Evolutionary conservation across 1,140 invertebrate species (phyloP), one percentile per base, ranked within the genome.

Genomic region (Cyclargus thomasi): DNA sequence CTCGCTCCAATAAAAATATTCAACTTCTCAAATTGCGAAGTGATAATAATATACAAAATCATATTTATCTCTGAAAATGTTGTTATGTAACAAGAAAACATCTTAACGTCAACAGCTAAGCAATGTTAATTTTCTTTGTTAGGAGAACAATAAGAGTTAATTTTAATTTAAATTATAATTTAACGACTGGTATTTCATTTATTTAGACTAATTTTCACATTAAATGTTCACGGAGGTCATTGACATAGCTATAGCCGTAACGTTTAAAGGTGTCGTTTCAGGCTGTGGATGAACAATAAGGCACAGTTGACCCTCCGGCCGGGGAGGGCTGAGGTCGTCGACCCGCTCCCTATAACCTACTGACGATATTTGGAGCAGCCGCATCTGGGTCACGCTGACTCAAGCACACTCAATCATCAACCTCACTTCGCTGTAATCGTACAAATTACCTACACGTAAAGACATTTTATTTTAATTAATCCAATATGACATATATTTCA

Each of bases 291-390:
- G 47, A 22, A n/a, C 47, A 65, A 20, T 21, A 22, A 22, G 36
- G 53, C 53, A 69, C 67, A 76, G 57, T 73, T 71, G 73, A 75
- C 73, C 76, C 73, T 80, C 76, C 74, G 79, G 79, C 76, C 79
- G 80, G 76, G 71, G 67, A 68, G 39, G 68, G 74, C 79, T 79
- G 76, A 73, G 87, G 70, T 86, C 82, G 70, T 78, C 74, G 84
- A 81, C 81, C 85, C 81, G 75, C 82, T 87, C 85, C 86, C 85
- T 90, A n/a, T n/a, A 88, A 83, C 87, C 85, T 88, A 90, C 81
- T 71, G 74, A 70, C 70, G 77, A 73, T 85, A 90, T 90, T 88
- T 88, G 77, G 87, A 87, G 80, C 87, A 84, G 79, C 82, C 77
- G 71, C 79, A 87, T 82, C 83, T 85, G 72, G 85, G 86, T 86